These are phyloP conservation scores for Cyphomyrus plagiostoma DNA, from an alignment of 2,113 vertebrate genomes.

Conservation along the genomic window DNA sequence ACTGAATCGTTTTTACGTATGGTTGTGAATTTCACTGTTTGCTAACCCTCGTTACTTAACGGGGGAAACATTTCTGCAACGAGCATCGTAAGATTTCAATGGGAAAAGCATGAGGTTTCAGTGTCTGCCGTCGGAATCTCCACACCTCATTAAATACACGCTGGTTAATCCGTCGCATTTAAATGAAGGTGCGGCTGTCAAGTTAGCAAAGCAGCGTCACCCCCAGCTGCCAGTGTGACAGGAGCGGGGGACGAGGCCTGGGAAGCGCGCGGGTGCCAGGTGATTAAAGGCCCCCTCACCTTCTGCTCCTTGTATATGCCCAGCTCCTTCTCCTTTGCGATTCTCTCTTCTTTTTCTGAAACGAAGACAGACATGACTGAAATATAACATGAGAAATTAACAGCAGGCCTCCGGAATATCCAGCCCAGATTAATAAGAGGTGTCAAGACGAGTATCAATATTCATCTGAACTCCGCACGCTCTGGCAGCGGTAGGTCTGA, in stretches of 20 bases:
- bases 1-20: background rate
- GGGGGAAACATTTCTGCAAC: background rate
- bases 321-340: slow-evolving; percentile 90
- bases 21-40: background rate
- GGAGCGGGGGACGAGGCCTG: slow-evolving; percentile 17
- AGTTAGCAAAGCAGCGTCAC: slow-evolving; percentile 20
- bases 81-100: background rate
- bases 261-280: background rate
- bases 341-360: slow-evolving; percentile 87
- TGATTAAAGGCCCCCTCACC: slow-evolving; percentile 53
- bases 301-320: slow-evolving; percentile 94
- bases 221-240: slow-evolving; percentile 21
- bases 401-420: background rate
- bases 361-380: slow-evolving; percentile 29
- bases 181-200: slow-evolving; percentile 40
- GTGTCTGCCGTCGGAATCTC: slow-evolving; percentile 25
- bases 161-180: slow-evolving; percentile 32
- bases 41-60: background rate
- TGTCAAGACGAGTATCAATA: background rate
- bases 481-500: background rate
- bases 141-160: slow-evolving; percentile 38
- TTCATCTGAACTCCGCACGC: background rate
- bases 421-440: background rate
- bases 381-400: background rate
- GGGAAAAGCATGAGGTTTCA: background rate